A percentile compares a stretch with the other conserved stretches of the same genome.
Evolutionary conservation across 2,888 invertebrate genomes (phyloP).

Genomic region (Matsumyia berberina): DNA sequence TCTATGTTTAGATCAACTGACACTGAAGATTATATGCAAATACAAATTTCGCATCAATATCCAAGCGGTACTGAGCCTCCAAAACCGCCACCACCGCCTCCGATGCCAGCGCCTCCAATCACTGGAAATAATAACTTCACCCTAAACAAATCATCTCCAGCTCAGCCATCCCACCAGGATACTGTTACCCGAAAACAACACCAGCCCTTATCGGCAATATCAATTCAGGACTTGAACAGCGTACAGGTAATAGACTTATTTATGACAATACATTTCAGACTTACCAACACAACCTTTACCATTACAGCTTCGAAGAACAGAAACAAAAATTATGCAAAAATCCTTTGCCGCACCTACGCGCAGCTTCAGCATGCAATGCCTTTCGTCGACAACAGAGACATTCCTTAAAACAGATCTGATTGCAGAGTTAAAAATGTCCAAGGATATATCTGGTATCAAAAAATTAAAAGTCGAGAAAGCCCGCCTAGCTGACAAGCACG

Average conservation of each 20-base stretch:
- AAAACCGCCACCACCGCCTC: constrained; percentile 85
- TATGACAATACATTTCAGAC: not conserved
- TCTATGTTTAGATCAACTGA: constrained; percentile 83
- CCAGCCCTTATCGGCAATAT: constrained; percentile 94
- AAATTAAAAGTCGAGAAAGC: constrained; percentile 96
- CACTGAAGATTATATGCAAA: constrained; percentile 86
- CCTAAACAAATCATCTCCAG: constrained; percentile 79
- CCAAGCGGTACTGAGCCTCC: constrained; percentile 81
- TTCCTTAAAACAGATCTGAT: constrained; percentile 94
- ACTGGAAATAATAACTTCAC: constrained; percentile 77
- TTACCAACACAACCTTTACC: not conserved
- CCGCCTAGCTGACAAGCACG: constrained; percentile 92
- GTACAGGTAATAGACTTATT: constrained; percentile 88
- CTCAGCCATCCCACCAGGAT: constrained; percentile 83
- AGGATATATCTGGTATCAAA: constrained; percentile 96
- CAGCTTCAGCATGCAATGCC: constrained; percentile 90
- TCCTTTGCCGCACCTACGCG: constrained; percentile 93
- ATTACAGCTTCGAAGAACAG: constrained; percentile 88
- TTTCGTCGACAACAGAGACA: constrained; percentile 88
- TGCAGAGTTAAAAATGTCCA: constrained; percentile 95
- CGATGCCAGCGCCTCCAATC: constrained; percentile 85
- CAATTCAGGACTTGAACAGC: constrained; percentile 93
- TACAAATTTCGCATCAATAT: constrained; percentile 85
- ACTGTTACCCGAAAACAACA: constrained; percentile 86
- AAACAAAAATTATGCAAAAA: constrained; percentile 89